These are phyloP conservation scores for Whitmania pigra DNA, from an alignment of 1,140 invertebrate species.

Conservation along the genomic window DNA sequence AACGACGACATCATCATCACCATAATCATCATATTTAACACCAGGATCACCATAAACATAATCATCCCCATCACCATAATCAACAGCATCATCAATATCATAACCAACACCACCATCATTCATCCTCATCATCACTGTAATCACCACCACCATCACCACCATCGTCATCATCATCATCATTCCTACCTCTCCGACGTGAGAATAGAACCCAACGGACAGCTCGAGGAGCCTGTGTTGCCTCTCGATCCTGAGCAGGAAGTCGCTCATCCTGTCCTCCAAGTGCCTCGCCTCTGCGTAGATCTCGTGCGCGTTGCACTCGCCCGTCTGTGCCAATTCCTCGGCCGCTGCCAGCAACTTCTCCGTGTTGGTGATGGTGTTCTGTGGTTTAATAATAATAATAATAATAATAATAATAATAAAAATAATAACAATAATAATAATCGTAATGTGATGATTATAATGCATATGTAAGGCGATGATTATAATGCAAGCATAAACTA, in stretches of 20 bases:
- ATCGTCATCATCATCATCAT: neutral
- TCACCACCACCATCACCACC: neutral
- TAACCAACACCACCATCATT: neutral
- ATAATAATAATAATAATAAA: neutral
- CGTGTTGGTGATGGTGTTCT: constrained; percentile 98
- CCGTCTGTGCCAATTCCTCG: constrained; percentile 84
- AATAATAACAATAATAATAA: neutral
- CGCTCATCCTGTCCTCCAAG: constrained; percentile 70
- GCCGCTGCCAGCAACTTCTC: constrained; percentile 88
- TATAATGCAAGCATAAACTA: too few relatives aligned
- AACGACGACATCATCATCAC: constrained; percentile 9
- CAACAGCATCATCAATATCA: constrained; percentile 3
- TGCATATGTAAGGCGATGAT: too few relatives aligned
- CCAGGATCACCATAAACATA: neutral
- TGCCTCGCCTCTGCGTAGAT: constrained; percentile 79
- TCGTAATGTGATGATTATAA: too few relatives aligned
- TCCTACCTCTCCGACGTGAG: constrained; percentile 80
- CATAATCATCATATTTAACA: neutral
- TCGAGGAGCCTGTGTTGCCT: constrained; percentile 75
- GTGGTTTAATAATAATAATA: neutral
- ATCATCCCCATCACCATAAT: neutral
- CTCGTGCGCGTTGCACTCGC: constrained; percentile 87
- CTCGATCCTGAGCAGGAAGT: constrained; percentile 85
- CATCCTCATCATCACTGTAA: neutral
- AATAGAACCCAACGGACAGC: constrained; percentile 85